A percentile compares a stretch with the other conserved stretches of the same genome.
Evolutionary conservation across 2,888 invertebrate genomes (phyloP).

Genomic region (Monopis laevigella): DNA sequence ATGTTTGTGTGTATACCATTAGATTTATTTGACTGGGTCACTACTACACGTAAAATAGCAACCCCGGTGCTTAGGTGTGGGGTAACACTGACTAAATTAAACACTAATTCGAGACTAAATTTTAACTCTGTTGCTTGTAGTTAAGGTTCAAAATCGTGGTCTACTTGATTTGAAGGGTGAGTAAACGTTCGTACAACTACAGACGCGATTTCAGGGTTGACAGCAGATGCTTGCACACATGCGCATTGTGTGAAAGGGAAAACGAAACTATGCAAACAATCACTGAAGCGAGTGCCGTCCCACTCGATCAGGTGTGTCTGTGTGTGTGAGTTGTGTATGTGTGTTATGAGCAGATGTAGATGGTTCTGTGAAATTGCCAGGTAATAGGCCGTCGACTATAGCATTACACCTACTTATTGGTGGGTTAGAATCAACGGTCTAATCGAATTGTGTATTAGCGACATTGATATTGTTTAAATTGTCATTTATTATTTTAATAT

Average conservation of each 20-base stretch:
- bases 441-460: slow-evolving; percentile 55
- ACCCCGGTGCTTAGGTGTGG: slow-evolving; percentile 3
- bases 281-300: slow-evolving; percentile 51
- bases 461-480: slow-evolving; percentile 26
- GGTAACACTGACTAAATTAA: too few species aligned
- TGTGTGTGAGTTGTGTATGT: slow-evolving; percentile 47
- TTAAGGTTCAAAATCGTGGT: slow-evolving; percentile 53
- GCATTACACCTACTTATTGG: slow-evolving; percentile 64
- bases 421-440: slow-evolving; percentile 51
- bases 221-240: slow-evolving; percentile 32
- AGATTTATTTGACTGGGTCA: slow-evolving; percentile 65
- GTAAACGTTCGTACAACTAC: too few species aligned
- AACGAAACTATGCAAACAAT: slow-evolving; percentile 66
- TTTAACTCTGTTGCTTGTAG: too few species aligned
- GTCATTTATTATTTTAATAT: neutral
- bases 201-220: slow-evolving; percentile 29
- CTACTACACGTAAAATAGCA: neutral
- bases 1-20: slow-evolving; percentile 63
- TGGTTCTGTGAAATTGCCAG: slow-evolving; percentile 68
- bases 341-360: slow-evolving; percentile 52
- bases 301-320: slow-evolving; percentile 51
- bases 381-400: slow-evolving; percentile 64
- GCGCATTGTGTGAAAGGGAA: slow-evolving; percentile 48
- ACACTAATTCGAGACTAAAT: too few species aligned
- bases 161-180: slow-evolving; percentile 47